Evolutionary conservation across 2,113 vertebrate genomes (phyloP).

Genomic region (Sphaerodactylus townsendi): DNA sequence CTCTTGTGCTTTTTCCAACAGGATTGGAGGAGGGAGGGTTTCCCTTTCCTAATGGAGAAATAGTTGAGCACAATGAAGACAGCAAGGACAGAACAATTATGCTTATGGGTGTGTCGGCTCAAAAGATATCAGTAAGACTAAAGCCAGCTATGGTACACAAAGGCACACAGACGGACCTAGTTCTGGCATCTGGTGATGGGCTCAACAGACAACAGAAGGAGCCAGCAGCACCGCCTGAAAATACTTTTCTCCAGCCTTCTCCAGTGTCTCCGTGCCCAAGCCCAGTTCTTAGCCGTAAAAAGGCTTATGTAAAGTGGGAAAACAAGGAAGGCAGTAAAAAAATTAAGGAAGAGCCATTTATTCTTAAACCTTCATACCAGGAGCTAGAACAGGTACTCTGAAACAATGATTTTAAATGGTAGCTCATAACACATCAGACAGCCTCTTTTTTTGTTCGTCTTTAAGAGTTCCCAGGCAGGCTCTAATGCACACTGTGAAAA

Average conservation of each 20-base stretch:
- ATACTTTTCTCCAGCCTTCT: constrained; percentile 64
- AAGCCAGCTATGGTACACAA: constrained; percentile 79
- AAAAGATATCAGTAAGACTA: constrained; percentile 75
- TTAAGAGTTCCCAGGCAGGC: not conserved
- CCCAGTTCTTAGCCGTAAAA: constrained; percentile 84
- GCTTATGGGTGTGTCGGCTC: constrained; percentile 77
- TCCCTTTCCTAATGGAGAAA: constrained; percentile 79
- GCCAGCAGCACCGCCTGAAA: constrained; percentile 55
- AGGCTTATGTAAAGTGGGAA: constrained; percentile 91
- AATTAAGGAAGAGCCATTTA: constrained; percentile 76
- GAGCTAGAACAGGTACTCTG: constrained; percentile 83
- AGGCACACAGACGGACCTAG: constrained; percentile 86
- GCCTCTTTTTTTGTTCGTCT: not conserved
- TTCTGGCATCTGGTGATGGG: constrained; percentile 19
- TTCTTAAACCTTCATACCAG: constrained; percentile 80
- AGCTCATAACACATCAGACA: not conserved
- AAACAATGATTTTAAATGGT: not conserved
- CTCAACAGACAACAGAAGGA: constrained; percentile 52
- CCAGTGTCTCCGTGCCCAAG: constrained; percentile 79
- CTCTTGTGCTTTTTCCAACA: constrained; percentile 37
- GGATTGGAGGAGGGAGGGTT: constrained; percentile 86
- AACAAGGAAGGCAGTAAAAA: constrained; percentile 86
- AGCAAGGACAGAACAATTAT: constrained; percentile 86
- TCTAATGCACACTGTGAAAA: not conserved
- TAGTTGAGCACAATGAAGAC: constrained; percentile 68